Conservation (phyloP, 2,888 invertebrate genomes). For the Sarcophaga rosellei region DNA sequence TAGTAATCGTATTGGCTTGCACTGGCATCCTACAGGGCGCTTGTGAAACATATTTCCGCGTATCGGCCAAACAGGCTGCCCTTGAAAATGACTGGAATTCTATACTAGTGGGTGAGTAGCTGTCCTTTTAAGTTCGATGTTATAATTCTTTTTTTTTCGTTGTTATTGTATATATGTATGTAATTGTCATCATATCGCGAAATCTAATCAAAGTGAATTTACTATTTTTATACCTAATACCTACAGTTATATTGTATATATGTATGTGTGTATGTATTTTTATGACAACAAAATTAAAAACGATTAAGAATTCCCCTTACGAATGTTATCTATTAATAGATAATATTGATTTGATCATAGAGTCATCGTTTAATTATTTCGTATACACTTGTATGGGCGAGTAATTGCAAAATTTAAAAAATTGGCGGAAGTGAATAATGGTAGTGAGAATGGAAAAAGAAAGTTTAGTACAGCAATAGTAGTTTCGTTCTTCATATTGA, state of each 20-base stretch:
- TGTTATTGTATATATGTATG: slow-evolving; percentile 22
- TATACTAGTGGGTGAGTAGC: slow-evolving; percentile 81
- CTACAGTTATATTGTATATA: too few relatives aligned
- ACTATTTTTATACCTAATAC: not conserved
- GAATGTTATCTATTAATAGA: slow-evolving; percentile 27
- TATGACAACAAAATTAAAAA: slow-evolving; percentile 1
- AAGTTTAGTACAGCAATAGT: too few relatives aligned
- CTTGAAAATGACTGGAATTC: slow-evolving; percentile 81
- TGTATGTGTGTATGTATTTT: too few relatives aligned
- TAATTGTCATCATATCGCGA: slow-evolving; percentile 55
- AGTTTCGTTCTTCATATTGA: too few relatives aligned
- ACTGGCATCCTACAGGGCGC: slow-evolving; percentile 81
- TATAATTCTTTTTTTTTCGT: not conserved
- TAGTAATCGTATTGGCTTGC: slow-evolving; percentile 80
- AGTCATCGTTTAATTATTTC: slow-evolving; percentile 31
- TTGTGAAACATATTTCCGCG: slow-evolving; percentile 82
- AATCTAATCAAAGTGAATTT: slow-evolving; percentile 22
- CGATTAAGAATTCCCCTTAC: not conserved
- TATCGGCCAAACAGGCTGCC: slow-evolving; percentile 82
- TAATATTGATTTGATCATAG: slow-evolving; percentile 35
- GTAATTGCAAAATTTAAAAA: not conserved
- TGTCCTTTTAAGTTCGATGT: not conserved
- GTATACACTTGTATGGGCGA: not conserved
- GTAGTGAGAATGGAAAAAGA: too few relatives aligned
- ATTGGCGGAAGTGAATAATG: not conserved